Base-by-base conservation (phyloP, 2,888 invertebrate species). In the Pyrrhia umbra region DNA sequence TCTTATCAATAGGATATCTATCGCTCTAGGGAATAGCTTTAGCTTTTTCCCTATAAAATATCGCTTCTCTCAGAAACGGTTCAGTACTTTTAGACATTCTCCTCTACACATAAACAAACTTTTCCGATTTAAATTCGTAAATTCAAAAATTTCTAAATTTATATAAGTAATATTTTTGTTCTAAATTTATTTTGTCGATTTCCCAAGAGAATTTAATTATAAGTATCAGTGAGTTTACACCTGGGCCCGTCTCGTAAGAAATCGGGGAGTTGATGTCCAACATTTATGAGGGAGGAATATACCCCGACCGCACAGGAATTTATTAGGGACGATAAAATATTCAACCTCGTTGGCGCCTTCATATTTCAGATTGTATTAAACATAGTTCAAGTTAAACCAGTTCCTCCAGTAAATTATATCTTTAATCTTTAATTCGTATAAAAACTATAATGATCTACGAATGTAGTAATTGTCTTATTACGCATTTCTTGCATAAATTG, bases 291-390 rank as follows among this genome's bases (percentile, higher is more conserved):
- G 16, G 9, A 23, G 43, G 25, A 25, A 39, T 37, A 15, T 55
- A 39, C 15, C 46, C 54, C 21, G 25, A 63, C 42, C 65, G 23
- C 25, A 3, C 37, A 13, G 39, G 23, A 62, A 30, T 49, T 16
- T 47, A 62, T 37, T 13, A n/a, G n/a, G n/a, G n/a, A 16, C 43
- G 1, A n/a, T 49, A 37, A 54, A 68, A 54, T 72, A 72, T 72
- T 64, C 25, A 54, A 39, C n/a, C 20, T 10, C 25, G n/a, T 34
- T 45, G 8, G 15, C 63, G 10, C 25, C 25, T 37, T 51, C 37
- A 39, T 9, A 16, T 39, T 54, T 39, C 23, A 20, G n/a, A 16
- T 25, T 30, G 16, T 9, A 42, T 10, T 42, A 42, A 42, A 42
- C 42, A 10, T 20, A 20, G 4, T 42, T 42, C 15, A 42, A 18